These are phyloP conservation scores for Pyrgilauda ruficollis DNA, from an alignment of 2,113 vertebrate genomes.

Conservation along the genomic window DNA sequence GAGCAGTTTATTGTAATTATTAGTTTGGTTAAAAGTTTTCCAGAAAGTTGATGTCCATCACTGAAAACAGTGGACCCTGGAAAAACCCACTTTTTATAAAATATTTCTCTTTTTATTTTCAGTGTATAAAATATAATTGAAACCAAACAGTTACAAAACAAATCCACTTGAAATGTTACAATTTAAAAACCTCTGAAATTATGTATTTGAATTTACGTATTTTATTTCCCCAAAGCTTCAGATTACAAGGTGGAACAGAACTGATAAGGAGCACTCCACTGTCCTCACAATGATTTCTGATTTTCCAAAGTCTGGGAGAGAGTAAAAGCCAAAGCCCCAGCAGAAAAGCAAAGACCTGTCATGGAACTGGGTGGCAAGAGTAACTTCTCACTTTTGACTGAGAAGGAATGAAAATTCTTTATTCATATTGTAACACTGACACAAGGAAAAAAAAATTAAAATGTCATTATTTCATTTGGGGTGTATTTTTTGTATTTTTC, in stretches of 20 bases:
- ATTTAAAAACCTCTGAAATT: background rate
- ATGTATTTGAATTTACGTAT: background rate
- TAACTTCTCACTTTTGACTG: background rate
- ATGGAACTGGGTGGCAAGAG: background rate
- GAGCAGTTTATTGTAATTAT: background rate
- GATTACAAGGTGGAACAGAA: background rate
- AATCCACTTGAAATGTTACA: background rate
- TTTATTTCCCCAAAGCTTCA: background rate
- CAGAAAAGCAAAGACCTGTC: background rate
- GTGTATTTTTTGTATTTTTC: background rate
- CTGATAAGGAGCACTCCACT: background rate
- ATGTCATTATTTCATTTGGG: background rate
- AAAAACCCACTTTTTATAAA: background rate
- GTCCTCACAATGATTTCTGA: background rate
- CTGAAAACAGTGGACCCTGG: background rate
- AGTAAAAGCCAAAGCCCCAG: background rate
- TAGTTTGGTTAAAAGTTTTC: background rate
- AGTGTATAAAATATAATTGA: background rate
- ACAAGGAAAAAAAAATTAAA: background rate
- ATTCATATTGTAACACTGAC: background rate
- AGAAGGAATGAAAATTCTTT: background rate
- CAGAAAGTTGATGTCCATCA: background rate
- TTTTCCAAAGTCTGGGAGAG: background rate
- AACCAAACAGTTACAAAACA: background rate
- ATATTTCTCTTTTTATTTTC: background rate